Conservation (phyloP, 2,888 invertebrate genomes). For the Nephrotoma flavescens region DNA sequence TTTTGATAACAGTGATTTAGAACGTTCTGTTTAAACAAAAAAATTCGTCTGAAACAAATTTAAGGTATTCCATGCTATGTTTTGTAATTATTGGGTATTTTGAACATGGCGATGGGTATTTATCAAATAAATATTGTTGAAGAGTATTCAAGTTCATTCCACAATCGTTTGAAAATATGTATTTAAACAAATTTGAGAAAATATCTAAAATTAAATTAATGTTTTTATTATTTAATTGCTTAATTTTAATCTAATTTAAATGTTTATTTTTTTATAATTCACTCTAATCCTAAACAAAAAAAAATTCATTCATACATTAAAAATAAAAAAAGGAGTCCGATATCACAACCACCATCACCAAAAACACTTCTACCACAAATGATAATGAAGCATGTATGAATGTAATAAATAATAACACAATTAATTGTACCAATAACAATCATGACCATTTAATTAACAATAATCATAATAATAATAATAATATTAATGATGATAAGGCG, state of each 20-base stretch:
- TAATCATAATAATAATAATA: constrained; percentile 10
- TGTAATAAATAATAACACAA: constrained; percentile 2
- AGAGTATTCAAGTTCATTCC: no score
- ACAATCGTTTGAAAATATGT: no score
- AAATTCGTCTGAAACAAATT: no score
- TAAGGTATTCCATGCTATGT: no score
- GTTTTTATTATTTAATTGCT: not conserved
- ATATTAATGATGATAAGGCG: constrained; percentile 8
- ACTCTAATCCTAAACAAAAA: not conserved
- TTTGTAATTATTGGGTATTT: no score
- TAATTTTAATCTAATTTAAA: not conserved
- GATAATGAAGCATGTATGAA: not conserved
- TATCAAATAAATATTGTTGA: no score
- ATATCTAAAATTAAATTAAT: not conserved
- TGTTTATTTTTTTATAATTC: not conserved
- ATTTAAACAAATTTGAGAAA: not conserved
- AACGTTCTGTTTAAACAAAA: no score
- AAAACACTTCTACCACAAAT: not conserved
- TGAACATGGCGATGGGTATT: no score
- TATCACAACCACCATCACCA: constrained; percentile 5
- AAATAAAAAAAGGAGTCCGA: constrained; percentile 8
- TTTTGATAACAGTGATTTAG: no score
- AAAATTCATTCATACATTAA: not conserved
- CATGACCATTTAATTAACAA: constrained; percentile 12
- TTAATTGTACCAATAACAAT: constrained; percentile 11